phyloP scores from a whole-genome alignment of 2,888 invertebrate genomes.

The Ecdyonurus torrentis region DNA sequence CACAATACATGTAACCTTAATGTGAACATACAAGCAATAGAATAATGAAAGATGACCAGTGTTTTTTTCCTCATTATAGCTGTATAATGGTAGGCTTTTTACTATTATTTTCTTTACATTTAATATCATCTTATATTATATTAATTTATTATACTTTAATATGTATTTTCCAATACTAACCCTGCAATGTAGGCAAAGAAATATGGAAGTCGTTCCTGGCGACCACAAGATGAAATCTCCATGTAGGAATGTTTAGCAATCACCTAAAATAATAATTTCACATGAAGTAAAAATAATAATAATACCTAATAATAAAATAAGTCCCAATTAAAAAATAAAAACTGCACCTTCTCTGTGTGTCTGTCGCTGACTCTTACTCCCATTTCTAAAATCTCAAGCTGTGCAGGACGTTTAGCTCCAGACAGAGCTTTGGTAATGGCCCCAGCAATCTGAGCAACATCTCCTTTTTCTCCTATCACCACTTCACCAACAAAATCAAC shows the following conservation, averaged over 20 bases:
- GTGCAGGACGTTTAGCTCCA: slow-evolving; percentile 21
- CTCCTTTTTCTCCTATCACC: slow-evolving; percentile 30
- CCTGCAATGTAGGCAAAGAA: slow-evolving; percentile 45
- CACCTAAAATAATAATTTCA: slow-evolving; percentile 25
- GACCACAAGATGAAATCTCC: slow-evolving; percentile 46
- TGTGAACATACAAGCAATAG: too few species aligned
- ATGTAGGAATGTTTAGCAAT: slow-evolving; percentile 40
- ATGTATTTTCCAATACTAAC: slow-evolving; percentile 24
- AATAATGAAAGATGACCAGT: too few species aligned
- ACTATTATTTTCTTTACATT: background rate
- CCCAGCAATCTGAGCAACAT: slow-evolving; percentile 33
- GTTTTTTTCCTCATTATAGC: too few species aligned
- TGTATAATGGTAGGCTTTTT: too few species aligned
- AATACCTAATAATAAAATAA: background rate
- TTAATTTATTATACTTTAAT: background rate
- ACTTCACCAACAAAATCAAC: slow-evolving; percentile 32
- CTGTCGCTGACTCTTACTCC: slow-evolving; percentile 29
- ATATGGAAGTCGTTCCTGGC: slow-evolving; percentile 32
- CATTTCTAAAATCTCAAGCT: slow-evolving; percentile 33
- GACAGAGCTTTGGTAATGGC: slow-evolving; percentile 25
- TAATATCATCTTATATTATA: background rate
- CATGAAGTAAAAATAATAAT: background rate
- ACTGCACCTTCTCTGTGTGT: slow-evolving; percentile 24
- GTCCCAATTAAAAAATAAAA: background rate
- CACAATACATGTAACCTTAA: too few species aligned